Evolutionary conservation across 2,797 vertebrate species (phyloP), one percentile per base, ranked within the genome.

Genomic region (Cynodonichthys magdalenae): DNA sequence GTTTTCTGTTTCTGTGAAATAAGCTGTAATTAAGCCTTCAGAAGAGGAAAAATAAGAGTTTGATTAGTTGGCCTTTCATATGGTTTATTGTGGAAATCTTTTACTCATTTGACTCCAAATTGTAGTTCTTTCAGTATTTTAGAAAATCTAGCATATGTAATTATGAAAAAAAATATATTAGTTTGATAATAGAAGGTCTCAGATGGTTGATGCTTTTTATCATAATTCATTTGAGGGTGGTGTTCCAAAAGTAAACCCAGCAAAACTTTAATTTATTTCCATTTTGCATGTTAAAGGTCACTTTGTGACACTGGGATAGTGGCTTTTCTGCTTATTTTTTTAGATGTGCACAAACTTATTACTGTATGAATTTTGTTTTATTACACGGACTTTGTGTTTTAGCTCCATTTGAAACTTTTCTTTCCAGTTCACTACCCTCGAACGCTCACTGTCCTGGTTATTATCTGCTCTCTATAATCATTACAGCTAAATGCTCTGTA

Each of bases 271-370:
- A 46, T 65, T 83, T 88, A 67, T 81, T 85, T 86, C 77, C 36
- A 39, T 39, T 12, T 83, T 77, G 81, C 84, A 89, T 71, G 70
- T 86, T 69, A 74, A 88, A 90, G 88, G 92, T 87, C 90, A 91
- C 87, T 90, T 60, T 82, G 66, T 89, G 78, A 66, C 69, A 85
- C 81, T 71, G 86, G 36, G 51, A 50, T 48, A 17, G 36, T 83
- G 69, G 90, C 83, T 86, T 66, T 49, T 75, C 85, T 78, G 74
- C 24, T 24, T 24, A 24, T 24, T 24, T 24, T 59, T 79, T 77
- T 87, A 53, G 55, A 50, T 42, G 31, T 83, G 29, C 18, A 64
- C 85, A 81, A 88, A 79, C 85, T 34, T 90, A 53, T 59, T 36
- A 50, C 63, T 19, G 45, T 53, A 34, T 36, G n/a, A 49, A 15